phyloP scores from a whole-genome alignment of 1,140 invertebrate species.

The Diuraphis noxia region DNA sequence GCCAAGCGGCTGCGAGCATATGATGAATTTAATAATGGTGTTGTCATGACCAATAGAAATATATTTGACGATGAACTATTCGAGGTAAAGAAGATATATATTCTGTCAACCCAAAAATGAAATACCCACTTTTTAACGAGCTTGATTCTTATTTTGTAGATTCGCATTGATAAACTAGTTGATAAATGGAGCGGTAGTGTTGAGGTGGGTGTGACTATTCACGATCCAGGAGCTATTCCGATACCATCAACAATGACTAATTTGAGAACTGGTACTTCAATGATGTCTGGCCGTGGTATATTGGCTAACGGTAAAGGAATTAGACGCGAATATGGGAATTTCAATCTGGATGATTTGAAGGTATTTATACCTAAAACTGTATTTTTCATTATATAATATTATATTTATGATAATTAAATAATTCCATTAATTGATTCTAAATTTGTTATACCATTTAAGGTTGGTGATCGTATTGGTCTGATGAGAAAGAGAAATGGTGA shows the following conservation, averaged over 20 bases:
- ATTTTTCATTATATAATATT: conserved; percentile 58
- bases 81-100: conserved; percentile 68
- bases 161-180: conserved; percentile 85
- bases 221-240: conserved; percentile 84
- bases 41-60: conserved; percentile 87
- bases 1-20: conserved; percentile 82
- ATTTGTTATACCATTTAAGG: conserved; percentile 61
- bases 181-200: conserved; percentile 93
- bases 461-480: conserved; percentile 87
- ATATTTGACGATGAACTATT: conserved; percentile 88
- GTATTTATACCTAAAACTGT: no score
- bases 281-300: conserved; percentile 97
- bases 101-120: not conserved
- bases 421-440: not conserved
- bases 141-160: conserved; percentile 62
- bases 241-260: conserved; percentile 98
- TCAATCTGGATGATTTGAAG: conserved; percentile 89
- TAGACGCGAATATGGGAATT: conserved; percentile 88
- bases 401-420: not conserved
- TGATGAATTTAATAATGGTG: conserved; percentile 94
- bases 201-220: conserved; percentile 91
- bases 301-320: conserved; percentile 92
- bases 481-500: conserved; percentile 79
- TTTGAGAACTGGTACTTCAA: conserved; percentile 90
- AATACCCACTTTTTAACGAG: not conserved